These are phyloP conservation scores for Spodoptera picta DNA, from an alignment of 2,888 invertebrate genomes.

Conservation along the genomic window DNA sequence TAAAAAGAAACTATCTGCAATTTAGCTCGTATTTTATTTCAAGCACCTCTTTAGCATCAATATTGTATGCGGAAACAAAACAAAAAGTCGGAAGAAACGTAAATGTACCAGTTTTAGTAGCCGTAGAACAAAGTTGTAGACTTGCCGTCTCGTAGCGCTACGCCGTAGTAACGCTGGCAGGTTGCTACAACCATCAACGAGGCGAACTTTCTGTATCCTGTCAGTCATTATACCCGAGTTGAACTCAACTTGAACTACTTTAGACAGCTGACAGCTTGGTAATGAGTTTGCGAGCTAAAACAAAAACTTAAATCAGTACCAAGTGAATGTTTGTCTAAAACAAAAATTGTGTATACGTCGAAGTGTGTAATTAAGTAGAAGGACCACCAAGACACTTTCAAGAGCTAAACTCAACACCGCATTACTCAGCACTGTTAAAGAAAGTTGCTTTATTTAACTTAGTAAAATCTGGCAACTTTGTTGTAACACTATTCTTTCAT, in stretches of 20 bases:
- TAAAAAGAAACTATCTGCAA: background rate
- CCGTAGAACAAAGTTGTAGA: conserved; percentile 12
- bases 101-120: conserved; percentile 12
- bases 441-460: conserved; percentile 9
- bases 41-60: background rate
- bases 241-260: conserved; percentile 61
- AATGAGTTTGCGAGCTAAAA: conserved; percentile 76
- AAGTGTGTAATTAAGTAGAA: conserved; percentile 19
- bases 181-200: conserved; percentile 39
- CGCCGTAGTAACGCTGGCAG: conserved; percentile 40
- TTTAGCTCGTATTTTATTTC: conserved; percentile 6
- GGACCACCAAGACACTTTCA: conserved; percentile 4
- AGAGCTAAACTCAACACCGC: conserved; percentile 9
- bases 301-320: conserved; percentile 61
- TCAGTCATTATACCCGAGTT: conserved; percentile 75
- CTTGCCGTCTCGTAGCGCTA: conserved; percentile 45
- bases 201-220: conserved; percentile 66
- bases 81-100: conserved; percentile 3
- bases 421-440: conserved; percentile 8
- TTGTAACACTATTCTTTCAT: too few species aligned
- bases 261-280: conserved; percentile 76
- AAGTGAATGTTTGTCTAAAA: conserved; percentile 31
- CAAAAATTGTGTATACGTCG: conserved; percentile 15
- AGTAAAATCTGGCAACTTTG: too few species aligned
- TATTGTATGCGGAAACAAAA: conserved; percentile 11